These are phyloP conservation scores for Caenorhabditis afra DNA, from an alignment of 2,888 invertebrate genomes.

Conservation along the genomic window DNA sequence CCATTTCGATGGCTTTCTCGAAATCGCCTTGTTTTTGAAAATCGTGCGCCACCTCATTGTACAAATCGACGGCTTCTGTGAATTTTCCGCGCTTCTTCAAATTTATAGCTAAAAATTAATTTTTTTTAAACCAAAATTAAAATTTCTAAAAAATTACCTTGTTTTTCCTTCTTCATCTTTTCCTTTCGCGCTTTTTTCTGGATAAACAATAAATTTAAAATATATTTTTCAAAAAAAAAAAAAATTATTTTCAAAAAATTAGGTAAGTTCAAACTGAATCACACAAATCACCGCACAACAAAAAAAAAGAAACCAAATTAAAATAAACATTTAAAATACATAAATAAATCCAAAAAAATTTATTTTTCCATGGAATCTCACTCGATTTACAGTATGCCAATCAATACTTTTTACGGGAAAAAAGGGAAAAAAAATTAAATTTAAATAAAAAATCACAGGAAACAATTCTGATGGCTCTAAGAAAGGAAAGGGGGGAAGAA, in stretches of 20 bases:
- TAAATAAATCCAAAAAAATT: neutral
- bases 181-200: neutral
- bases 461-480: slow-evolving; percentile 47
- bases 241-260: neutral
- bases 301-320: neutral
- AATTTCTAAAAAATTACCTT: neutral
- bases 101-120: slow-evolving; percentile 15
- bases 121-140: too few relatives aligned
- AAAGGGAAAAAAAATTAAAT: neutral
- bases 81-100: slow-evolving; percentile 3
- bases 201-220: neutral
- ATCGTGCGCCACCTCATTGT: slow-evolving; percentile 25
- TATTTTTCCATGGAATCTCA: too few relatives aligned
- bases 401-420: neutral
- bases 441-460: slow-evolving; percentile 57
- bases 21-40: slow-evolving; percentile 12
- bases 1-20: slow-evolving; percentile 27
- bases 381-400: too few relatives aligned
- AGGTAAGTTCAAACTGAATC: slow-evolving; percentile 15
- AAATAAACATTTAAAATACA: neutral
- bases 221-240: neutral
- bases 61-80: slow-evolving; percentile 23
- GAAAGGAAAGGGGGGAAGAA: slow-evolving; percentile 44
- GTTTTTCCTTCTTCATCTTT: neutral
- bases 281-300: slow-evolving; percentile 7